phyloP scores from a whole-genome alignment of 2,113 vertebrate genomes.

The Orientallactaga bullata region DNA sequence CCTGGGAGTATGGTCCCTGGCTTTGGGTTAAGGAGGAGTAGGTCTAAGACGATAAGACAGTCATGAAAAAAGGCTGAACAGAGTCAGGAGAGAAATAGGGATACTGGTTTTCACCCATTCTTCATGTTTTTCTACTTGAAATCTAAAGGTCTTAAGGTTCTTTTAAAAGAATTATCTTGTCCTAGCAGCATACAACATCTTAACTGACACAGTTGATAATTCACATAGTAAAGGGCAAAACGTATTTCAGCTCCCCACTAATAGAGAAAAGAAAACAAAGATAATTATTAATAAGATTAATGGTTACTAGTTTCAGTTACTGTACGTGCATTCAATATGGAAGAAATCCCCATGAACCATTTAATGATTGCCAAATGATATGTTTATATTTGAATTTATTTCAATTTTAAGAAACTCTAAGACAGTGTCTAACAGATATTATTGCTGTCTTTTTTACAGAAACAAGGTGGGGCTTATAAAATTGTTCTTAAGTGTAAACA shows the following conservation, averaged over 20 bases:
- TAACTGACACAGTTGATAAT: not conserved
- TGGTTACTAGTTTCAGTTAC: constrained; percentile 6
- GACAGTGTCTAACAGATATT: not conserved
- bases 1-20: not conserved
- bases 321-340: not conserved
- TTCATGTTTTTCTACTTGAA: not conserved
- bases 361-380: constrained; percentile 24
- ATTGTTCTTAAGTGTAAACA: constrained; percentile 25
- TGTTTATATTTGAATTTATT: not conserved
- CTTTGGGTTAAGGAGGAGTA: not conserved
- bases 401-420: not conserved
- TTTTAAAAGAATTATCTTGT: not conserved
- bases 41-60: not conserved
- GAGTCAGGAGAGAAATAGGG: not conserved
- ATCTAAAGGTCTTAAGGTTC: not conserved
- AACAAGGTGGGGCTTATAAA: not conserved
- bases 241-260: not conserved
- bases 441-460: not conserved
- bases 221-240: not conserved
- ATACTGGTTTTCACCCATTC: not conserved
- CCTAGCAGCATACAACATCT: not conserved
- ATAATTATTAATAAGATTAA: constrained; percentile 27
- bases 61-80: not conserved
- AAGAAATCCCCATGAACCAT: not conserved
- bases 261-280: not conserved